Conservation (phyloP, 2,888 invertebrate genomes). For the Lissocephala sabroskyi region DNA sequence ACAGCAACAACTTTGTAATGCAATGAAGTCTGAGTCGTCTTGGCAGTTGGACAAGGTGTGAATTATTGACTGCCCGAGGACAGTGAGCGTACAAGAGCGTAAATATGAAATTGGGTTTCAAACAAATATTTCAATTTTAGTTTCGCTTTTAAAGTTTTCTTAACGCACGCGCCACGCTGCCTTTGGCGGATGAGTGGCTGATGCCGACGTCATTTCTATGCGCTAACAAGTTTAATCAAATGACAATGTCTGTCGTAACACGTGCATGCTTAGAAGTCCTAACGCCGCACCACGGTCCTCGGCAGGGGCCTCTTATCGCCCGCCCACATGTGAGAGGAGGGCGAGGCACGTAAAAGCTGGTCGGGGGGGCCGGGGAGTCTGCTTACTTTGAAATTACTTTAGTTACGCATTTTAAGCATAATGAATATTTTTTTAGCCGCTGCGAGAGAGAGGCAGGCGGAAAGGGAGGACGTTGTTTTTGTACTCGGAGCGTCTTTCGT, state of each 20-base stretch:
- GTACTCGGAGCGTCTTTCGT: constrained; percentile 9
- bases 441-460: no score
- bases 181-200: no score
- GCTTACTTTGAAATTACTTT: constrained; percentile 57
- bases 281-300: constrained; percentile 17
- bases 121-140: no score
- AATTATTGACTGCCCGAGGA: no score
- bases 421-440: constrained; percentile 46
- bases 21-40: no score
- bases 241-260: constrained; percentile 51
- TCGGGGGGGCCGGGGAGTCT: not conserved
- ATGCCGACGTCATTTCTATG: constrained; percentile 13
- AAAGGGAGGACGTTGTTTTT: no score
- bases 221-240: constrained; percentile 65
- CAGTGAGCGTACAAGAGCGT: no score
- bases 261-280: constrained; percentile 49
- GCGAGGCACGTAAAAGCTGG: constrained; percentile 25
- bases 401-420: constrained; percentile 59
- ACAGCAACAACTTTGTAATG: no score
- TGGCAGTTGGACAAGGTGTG: no score
- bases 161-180: not conserved
- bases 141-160: no score
- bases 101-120: no score
- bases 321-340: constrained; percentile 41
- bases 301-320: constrained; percentile 11